These are phyloP conservation scores for Anarhynchus alexandrinus DNA, from an alignment of 2,113 vertebrate species.

Conservation along the genomic window DNA sequence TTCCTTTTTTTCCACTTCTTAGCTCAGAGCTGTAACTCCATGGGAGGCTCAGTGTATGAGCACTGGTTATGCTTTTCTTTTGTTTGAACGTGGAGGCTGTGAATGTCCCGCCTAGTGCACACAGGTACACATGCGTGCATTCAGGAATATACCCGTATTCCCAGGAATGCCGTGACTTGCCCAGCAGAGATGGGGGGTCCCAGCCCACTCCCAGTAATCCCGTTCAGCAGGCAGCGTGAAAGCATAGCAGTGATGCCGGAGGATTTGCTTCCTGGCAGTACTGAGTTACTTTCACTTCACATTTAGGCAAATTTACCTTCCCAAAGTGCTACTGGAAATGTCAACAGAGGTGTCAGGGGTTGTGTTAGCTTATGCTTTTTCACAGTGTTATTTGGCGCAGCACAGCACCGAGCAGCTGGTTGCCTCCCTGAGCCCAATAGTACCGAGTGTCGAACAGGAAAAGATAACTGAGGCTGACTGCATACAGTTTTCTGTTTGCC, in stretches of 20 bases:
- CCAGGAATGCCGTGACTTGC: not conserved
- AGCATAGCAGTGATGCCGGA: not conserved
- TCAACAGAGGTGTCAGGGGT: not conserved
- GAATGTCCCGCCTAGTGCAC: not conserved
- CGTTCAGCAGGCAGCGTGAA: not conserved
- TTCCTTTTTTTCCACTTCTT: not conserved
- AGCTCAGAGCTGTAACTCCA: not conserved
- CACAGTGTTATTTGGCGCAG: not conserved
- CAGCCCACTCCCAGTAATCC: not conserved
- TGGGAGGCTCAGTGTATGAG: not conserved
- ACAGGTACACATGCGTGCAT: not conserved
- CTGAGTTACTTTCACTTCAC: not conserved
- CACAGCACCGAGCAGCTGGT: not conserved
- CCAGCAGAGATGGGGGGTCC: not conserved
- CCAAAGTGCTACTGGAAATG: not conserved
- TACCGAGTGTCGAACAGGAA: not conserved
- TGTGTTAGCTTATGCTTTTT: not conserved
- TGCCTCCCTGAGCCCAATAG: not conserved
- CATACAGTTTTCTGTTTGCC: not conserved
- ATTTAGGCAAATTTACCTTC: not conserved
- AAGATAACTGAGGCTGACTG: not conserved
- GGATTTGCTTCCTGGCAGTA: not conserved
- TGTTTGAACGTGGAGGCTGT: not conserved
- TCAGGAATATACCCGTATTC: not conserved
- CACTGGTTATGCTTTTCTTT: not conserved